A percentile compares a stretch with the other conserved stretches of the same genome.
phyloP scores from a whole-genome alignment of 2,113 vertebrate species.

The Campylomormyrus tamandua region DNA sequence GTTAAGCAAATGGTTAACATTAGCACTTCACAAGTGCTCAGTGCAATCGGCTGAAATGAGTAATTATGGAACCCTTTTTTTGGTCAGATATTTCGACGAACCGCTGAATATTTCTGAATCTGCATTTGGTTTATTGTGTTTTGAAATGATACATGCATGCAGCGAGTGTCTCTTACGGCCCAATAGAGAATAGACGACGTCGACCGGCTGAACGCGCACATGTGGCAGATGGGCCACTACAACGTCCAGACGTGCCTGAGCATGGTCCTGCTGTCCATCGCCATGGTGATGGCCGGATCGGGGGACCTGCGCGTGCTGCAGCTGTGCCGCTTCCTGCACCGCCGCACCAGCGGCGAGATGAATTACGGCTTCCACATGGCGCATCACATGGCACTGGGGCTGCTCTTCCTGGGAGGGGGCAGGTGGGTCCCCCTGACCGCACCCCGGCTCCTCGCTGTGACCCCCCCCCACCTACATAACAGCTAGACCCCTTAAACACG shows the following conservation, averaged over 20 bases:
- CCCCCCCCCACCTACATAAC: neutral
- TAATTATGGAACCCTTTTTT: neutral
- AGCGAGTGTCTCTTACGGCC: neutral
- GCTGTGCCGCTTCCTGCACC: conserved; percentile 92
- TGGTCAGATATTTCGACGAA: neutral
- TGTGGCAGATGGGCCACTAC: conserved; percentile 77
- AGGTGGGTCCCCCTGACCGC: conserved; percentile 61
- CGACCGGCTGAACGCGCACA: neutral
- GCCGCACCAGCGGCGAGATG: conserved; percentile 89
- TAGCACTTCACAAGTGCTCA: neutral
- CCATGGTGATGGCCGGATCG: conserved; percentile 94
- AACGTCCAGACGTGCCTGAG: conserved; percentile 88
- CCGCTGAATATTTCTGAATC: neutral
- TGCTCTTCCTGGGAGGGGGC: conserved; percentile 91
- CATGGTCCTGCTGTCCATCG: conserved; percentile 82
- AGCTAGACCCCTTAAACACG: neutral
- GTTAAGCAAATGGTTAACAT: neutral
- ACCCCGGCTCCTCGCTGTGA: neutral
- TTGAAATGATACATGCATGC: neutral
- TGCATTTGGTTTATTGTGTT: neutral
- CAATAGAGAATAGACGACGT: neutral
- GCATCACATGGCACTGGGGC: conserved; percentile 92
- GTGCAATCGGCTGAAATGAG: neutral
- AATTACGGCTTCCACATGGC: conserved; percentile 98
- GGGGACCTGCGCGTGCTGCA: conserved; percentile 89